Percentiles rank a stretch among this genome's conserved stretches.
Evolutionary conservation across 2,888 invertebrate species (phyloP).

Genomic region (Sarcophaga subvicina): DNA sequence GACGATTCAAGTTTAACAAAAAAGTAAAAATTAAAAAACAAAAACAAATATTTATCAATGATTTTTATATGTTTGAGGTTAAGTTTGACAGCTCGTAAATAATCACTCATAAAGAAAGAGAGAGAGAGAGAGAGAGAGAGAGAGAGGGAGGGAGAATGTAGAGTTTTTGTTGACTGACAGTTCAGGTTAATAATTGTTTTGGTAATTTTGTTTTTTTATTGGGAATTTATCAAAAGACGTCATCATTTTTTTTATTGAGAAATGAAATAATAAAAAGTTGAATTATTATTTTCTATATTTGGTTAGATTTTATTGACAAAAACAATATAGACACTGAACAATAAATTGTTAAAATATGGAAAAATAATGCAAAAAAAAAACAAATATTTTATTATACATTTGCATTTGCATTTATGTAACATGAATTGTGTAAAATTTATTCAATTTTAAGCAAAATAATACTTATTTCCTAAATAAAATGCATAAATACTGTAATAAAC

Average conservation of each 20-base stretch:
- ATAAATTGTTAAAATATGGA: not conserved
- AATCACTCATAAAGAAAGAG: not conserved
- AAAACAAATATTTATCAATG: conserved; percentile 7
- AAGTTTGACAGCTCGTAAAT: conserved; percentile 30
- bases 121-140: too few relatives aligned
- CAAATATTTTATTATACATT: too few relatives aligned
- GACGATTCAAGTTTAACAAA: not conserved
- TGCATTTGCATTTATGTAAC: too few relatives aligned
- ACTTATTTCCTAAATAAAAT: too few relatives aligned
- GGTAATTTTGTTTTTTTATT: not conserved
- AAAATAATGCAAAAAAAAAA: too few relatives aligned
- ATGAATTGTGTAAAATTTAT: too few relatives aligned
- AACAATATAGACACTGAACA: not conserved
- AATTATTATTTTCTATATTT: conserved; percentile 37
- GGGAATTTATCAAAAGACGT: not conserved
- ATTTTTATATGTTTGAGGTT: conserved; percentile 25
- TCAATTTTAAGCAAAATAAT: too few relatives aligned
- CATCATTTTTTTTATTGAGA: not conserved
- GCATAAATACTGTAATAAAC: too few relatives aligned
- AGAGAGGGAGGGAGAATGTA: too few relatives aligned
- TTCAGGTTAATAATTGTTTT: conserved; percentile 31
- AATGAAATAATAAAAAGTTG: conserved; percentile 13
- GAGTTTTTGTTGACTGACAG: conserved; percentile 33
- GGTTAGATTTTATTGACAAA: conserved; percentile 31
- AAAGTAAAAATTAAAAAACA: not conserved